Conservation (phyloP, 2,888 invertebrate genomes). For the Leptogaster cylindrica region DNA sequence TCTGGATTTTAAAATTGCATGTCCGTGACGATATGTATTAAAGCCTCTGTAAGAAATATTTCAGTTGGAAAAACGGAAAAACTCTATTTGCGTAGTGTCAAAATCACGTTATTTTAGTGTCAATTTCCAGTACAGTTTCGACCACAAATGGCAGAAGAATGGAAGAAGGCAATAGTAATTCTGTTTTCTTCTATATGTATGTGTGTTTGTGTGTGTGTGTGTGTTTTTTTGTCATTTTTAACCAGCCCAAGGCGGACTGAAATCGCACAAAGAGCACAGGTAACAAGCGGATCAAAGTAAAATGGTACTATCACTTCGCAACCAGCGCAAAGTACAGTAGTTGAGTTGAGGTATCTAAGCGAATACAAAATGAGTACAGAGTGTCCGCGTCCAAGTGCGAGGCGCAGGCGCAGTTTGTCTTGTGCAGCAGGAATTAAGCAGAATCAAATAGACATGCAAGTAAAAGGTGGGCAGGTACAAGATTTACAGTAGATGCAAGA, state of each 20-base stretch:
- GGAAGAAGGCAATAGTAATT: neutral
- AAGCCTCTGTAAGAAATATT: no score
- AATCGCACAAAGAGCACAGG: slow-evolving; percentile 3
- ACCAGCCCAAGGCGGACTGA: neutral
- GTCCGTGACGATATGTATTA: no score
- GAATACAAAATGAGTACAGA: slow-evolving; percentile 12
- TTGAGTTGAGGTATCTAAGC: neutral
- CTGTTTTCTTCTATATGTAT: no score
- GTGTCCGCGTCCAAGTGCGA: neutral
- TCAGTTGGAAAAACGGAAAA: no score
- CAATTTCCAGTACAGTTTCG: neutral
- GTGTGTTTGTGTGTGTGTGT: no score
- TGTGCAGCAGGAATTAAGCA: slow-evolving; percentile 10
- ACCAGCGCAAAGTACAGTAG: neutral
- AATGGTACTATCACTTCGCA: slow-evolving; percentile 16
- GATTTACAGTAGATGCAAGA: slow-evolving; percentile 9
- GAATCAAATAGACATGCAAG: slow-evolving; percentile 27
- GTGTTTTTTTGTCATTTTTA: no score
- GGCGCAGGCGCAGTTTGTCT: slow-evolving; percentile 10
- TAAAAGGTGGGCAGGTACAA: slow-evolving; percentile 32
- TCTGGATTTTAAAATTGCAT: no score
- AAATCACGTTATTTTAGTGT: neutral
- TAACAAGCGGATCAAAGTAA: neutral
- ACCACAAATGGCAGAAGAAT: neutral
- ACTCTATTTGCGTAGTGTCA: neutral